phyloP scores from a whole-genome alignment of 92 coral and sea anemone genomes.

The Porites lobata region DNA sequence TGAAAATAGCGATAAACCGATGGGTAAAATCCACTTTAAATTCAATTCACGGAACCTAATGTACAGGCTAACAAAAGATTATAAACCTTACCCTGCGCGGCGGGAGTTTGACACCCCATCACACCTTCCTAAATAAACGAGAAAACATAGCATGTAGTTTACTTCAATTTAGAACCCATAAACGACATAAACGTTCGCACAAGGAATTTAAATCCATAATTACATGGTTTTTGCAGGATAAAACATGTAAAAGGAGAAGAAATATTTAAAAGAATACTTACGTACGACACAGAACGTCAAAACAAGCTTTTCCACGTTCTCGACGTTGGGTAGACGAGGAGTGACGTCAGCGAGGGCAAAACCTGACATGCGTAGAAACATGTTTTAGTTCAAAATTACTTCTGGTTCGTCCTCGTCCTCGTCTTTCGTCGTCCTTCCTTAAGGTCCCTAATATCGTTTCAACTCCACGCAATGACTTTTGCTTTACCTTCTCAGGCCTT shows the following conservation, averaged over 20 bases:
- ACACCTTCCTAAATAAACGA: not conserved
- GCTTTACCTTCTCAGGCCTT: too few relatives aligned
- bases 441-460: constrained; percentile 2
- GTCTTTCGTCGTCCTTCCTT: constrained; percentile 1
- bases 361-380: constrained; percentile 5
- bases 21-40: not conserved
- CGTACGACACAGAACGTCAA: not conserved
- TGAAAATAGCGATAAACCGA: not conserved
- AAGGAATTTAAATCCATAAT: not conserved
- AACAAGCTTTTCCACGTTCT: constrained; percentile 11
- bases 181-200: not conserved
- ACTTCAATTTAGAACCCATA: not conserved
- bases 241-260: constrained; percentile 2
- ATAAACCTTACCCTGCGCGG: not conserved
- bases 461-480: too few relatives aligned
- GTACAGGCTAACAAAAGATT: too few relatives aligned
- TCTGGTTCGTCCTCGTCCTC: constrained; percentile 27
- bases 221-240: not conserved
- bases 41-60: too few relatives aligned
- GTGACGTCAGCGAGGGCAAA: constrained; percentile 26
- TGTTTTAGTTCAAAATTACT: constrained; percentile 12
- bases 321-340: constrained; percentile 35
- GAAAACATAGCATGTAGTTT: not conserved
- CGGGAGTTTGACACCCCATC: constrained; percentile 6
- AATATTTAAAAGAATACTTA: not conserved